phyloP scores from a whole-genome alignment of 2,888 invertebrate genomes.

The Conus canariensis region DNA sequence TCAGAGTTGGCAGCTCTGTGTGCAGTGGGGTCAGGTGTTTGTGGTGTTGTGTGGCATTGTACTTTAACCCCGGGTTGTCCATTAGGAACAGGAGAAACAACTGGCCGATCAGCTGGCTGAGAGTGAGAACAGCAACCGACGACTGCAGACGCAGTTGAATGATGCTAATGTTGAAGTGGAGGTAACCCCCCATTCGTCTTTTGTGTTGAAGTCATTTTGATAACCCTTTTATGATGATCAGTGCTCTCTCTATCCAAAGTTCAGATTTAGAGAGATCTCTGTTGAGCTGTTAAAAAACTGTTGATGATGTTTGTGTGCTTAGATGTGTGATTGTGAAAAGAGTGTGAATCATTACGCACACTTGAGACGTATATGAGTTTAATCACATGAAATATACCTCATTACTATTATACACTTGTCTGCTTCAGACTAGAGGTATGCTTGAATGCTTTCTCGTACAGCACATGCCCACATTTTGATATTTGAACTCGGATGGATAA shows the following conservation, averaged over 20 bases:
- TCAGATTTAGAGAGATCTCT: too few species aligned
- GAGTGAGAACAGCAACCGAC: constrained; percentile 36
- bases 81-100: constrained; percentile 34
- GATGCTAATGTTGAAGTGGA: constrained; percentile 45
- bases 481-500: too few species aligned
- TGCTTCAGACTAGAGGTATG: background rate
- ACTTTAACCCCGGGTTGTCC: background rate
- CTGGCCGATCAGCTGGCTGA: constrained; percentile 34
- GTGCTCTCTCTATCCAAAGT: too few species aligned
- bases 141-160: constrained; percentile 45
- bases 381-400: too few species aligned
- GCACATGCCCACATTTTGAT: too few species aligned
- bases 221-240: too few species aligned
- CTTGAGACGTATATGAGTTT: too few species aligned
- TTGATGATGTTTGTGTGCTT: too few species aligned
- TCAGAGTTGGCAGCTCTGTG: background rate
- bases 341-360: too few species aligned
- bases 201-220: too few species aligned
- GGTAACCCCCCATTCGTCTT: constrained; percentile 35
- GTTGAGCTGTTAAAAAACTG: too few species aligned
- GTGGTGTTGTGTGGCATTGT: constrained; percentile 18
- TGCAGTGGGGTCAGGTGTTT: background rate
- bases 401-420: background rate
- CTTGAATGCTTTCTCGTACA: background rate
- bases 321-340: too few species aligned